Evolutionary conservation across 2,797 vertebrate genomes (phyloP), one percentile per base, ranked within the genome.

Genomic region (Mycteria americana): DNA sequence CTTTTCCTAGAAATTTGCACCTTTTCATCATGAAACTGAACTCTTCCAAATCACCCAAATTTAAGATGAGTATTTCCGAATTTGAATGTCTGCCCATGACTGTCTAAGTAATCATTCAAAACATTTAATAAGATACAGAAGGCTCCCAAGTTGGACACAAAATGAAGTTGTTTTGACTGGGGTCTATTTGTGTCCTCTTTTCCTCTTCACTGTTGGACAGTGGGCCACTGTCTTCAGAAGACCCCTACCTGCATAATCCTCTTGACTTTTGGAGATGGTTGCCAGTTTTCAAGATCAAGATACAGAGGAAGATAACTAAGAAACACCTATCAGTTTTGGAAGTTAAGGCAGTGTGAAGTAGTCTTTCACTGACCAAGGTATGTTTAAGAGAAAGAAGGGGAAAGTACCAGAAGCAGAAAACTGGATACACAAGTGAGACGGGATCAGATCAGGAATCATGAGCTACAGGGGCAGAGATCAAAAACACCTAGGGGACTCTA

Each of bases 391-490:
- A 93, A 92, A 75, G 41, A 84, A 80, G 23, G 22, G n/a, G 31
- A 72, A 94, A 78, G 51, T 53, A 82, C 19, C 50, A 94, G 62
- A 75, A 93, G 56, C 33, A 82, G 53, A 94, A 94, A 96, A 95
- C 94, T 86, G 83, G 94, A 86, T 94, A 31, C 43, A 27, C 92
- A 89, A 93, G 95, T 81, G 91, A 54, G 77, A 93, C 22, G 0
- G 46, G 81, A 87, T 85, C 63, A 90, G 83, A 87, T 57, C 50
- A 85, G 46, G 72, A 95, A 90, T 88, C 88, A 87, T 63, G 43
- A 93, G 65, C 88, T 95, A 43, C 76, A 92, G 74, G 80, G 62
- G 33, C 31, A 95, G 74, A 93, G 85, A 96, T 95, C 80, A 91
- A 93, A 96, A 95, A 69, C 79, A 75, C 54, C 18, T 41, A 33